Percentiles rank a stretch among this genome's conserved stretches.
phyloP scores from a whole-genome alignment of 2,797 vertebrate species.

The Coccyzus lansbergi region DNA sequence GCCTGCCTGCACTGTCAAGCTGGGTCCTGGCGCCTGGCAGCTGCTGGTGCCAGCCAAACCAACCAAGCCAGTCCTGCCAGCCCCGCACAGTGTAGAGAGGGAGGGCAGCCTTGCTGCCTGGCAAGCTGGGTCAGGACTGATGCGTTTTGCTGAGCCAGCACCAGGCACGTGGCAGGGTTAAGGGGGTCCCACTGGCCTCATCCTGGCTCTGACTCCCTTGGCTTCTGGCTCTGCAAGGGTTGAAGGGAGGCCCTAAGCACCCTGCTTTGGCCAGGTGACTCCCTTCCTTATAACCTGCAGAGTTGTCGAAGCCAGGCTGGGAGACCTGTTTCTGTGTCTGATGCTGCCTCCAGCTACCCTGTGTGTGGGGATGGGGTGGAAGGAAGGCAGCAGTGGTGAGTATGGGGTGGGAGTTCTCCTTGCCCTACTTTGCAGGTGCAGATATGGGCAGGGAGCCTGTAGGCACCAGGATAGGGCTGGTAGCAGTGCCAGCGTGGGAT shows the following conservation, averaged over 20 bases:
- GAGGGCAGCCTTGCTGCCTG: fast-evolving
- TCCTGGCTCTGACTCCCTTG: neutral
- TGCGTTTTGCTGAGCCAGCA: neutral
- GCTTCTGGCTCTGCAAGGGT: fast-evolving
- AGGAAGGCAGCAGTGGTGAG: fast-evolving
- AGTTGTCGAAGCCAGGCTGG: neutral
- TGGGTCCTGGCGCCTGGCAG: neutral
- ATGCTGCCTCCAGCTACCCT: neutral
- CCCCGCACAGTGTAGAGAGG: neutral
- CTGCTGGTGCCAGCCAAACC: neutral
- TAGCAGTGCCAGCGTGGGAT: neutral
- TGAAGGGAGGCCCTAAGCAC: neutral
- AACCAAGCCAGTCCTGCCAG: neutral
- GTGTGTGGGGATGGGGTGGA: fast-evolving
- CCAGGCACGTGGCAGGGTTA: neutral
- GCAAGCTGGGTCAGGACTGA: neutral
- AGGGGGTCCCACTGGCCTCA: neutral
- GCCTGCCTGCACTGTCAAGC: neutral
- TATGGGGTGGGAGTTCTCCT: neutral
- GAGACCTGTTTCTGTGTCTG: neutral
- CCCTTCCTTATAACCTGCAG: neutral
- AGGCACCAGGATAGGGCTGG: neutral
- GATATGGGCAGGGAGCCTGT: neutral
- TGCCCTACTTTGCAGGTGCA: neutral
- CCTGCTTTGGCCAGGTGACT: neutral